A percentile compares a stretch with the other conserved stretches of the same genome.
Conservation (phyloP, 2,888 invertebrate genomes). For the Phyllotreta striolata region DNA sequence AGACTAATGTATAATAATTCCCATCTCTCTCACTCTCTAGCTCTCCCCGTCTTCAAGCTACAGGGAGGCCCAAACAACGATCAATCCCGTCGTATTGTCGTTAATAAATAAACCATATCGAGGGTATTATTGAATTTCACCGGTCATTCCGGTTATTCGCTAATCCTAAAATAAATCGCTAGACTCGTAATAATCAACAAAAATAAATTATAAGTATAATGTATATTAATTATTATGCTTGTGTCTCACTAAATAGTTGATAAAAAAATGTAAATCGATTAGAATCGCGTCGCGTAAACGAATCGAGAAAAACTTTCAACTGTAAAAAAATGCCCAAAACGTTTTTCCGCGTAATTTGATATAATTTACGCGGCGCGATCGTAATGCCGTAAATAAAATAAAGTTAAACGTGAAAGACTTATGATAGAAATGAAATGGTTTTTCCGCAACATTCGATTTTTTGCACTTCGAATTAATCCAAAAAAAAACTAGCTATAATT, state of each 20-base stretch:
- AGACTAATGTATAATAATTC: conserved; percentile 16
- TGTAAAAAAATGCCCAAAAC: too few species aligned
- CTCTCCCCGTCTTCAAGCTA: too few species aligned
- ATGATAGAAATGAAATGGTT: not conserved
- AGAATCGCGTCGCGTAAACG: too few species aligned
- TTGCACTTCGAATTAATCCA: not conserved
- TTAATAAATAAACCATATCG: too few species aligned
- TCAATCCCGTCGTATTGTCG: not conserved
- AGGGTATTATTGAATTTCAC: too few species aligned
- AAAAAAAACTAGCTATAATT: too few species aligned
- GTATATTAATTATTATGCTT: conserved; percentile 34
- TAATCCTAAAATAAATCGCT: conserved; percentile 33
- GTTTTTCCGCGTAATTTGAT: too few species aligned
- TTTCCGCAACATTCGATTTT: not conserved
- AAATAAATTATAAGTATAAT: conserved; percentile 42
- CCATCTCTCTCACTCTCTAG: conserved; percentile 1
- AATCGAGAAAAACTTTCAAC: too few species aligned
- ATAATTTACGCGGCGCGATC: not conserved
- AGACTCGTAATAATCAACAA: conserved; percentile 43
- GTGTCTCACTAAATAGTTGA: conserved; percentile 46
- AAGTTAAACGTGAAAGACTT: not conserved
- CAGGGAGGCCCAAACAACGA: not conserved
- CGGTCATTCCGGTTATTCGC: conserved; percentile 12
- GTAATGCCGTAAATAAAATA: not conserved
- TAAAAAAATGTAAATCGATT: conserved; percentile 41